Evolutionary conservation across 2,888 invertebrate genomes (phyloP).

Genomic region (Philereme vetulata): DNA sequence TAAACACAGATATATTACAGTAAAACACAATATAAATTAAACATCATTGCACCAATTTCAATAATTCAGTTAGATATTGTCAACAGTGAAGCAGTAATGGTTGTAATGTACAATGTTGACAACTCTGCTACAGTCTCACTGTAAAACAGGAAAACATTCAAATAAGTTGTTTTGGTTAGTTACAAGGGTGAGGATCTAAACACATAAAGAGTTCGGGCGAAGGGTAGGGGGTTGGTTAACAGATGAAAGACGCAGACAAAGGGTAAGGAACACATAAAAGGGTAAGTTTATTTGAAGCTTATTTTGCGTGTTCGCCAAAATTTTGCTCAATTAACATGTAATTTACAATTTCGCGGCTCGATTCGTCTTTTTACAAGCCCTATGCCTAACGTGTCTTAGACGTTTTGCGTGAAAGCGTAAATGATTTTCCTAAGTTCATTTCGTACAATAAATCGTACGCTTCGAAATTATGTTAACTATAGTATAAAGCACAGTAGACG

Average conservation of each 20-base stretch:
- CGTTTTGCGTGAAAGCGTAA: conserved; percentile 84
- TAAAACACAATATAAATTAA: conserved; percentile 31
- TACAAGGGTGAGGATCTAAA: conserved; percentile 82
- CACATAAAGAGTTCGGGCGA: conserved; percentile 82
- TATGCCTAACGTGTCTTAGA: conserved; percentile 78
- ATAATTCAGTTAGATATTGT: conserved; percentile 55
- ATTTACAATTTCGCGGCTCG: conserved; percentile 74
- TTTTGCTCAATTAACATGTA: conserved; percentile 74
- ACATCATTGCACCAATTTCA: conserved; percentile 79
- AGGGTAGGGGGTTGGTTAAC: conserved; percentile 84
- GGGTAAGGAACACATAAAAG: conserved; percentile 86
- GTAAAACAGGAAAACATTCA: conserved; percentile 79
- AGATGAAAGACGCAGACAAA: conserved; percentile 93
- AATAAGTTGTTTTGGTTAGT: conserved; percentile 80
- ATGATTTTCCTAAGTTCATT: conserved; percentile 82
- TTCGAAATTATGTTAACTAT: conserved; percentile 68
- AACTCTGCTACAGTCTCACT: conserved; percentile 69
- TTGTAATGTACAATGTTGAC: conserved; percentile 79
- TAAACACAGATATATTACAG: conserved; percentile 33
- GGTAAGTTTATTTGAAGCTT: conserved; percentile 84
- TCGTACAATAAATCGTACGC: conserved; percentile 75
- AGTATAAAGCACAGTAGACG: conserved; percentile 83
- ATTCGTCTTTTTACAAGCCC: conserved; percentile 75
- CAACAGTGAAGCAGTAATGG: conserved; percentile 75
- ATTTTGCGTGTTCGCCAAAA: conserved; percentile 83